These are phyloP conservation scores for Nasonovia ribisnigri DNA, from an alignment of 2,888 invertebrate genomes.

Conservation along the genomic window DNA sequence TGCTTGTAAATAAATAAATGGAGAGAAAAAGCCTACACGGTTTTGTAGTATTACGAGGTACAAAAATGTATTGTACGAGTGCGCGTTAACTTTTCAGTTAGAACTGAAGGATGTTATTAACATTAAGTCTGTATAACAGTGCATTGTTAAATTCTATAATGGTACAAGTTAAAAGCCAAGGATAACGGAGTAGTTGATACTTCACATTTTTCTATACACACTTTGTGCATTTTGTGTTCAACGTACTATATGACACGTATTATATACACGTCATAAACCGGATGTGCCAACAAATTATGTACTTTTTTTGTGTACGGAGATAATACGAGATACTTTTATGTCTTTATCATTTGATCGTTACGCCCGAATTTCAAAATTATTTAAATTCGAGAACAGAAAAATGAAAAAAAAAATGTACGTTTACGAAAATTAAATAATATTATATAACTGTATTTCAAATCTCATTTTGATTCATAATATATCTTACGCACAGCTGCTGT, in stretches of 20 bases:
- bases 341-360: constrained; percentile 13
- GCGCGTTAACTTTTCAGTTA: not conserved
- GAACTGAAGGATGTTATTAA: constrained; percentile 49
- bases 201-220: constrained; percentile 32
- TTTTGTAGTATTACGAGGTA: not conserved
- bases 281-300: constrained; percentile 41
- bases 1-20: not conserved
- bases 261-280: constrained; percentile 54
- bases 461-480: constrained; percentile 4
- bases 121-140: constrained; percentile 25
- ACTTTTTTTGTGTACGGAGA: constrained; percentile 28
- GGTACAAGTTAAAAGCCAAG: constrained; percentile 24
- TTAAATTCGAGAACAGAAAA: not conserved
- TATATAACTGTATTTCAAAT: not conserved
- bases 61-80: constrained; percentile 31
- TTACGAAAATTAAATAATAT: constrained; percentile 8
- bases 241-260: constrained; percentile 49
- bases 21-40: not conserved
- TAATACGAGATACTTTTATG: constrained; percentile 31
- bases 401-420: not conserved
- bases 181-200: constrained; percentile 35
- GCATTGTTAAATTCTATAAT: constrained; percentile 36
- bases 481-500: not conserved
- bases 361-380: not conserved
- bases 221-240: constrained; percentile 35